Conservation (phyloP, 2,113 vertebrate species). For the Tyto alba region DNA sequence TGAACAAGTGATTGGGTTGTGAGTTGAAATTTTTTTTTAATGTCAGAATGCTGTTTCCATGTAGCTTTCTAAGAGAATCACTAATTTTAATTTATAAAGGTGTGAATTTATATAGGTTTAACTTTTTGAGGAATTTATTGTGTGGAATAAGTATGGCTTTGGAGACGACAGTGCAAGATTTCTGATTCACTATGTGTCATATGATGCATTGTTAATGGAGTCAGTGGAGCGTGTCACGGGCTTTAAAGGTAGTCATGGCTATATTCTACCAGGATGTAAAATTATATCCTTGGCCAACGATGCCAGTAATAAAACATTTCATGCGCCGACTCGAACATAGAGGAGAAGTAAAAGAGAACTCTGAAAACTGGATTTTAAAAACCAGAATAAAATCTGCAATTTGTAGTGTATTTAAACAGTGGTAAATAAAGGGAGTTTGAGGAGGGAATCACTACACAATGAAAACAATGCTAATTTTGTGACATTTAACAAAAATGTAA, state of each 20-base stretch:
- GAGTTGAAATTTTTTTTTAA: background rate
- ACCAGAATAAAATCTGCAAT: background rate
- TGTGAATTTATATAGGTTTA: background rate
- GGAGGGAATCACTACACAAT: background rate
- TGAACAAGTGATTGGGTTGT: background rate
- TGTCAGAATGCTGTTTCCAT: background rate
- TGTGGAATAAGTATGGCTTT: background rate
- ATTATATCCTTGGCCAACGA: background rate
- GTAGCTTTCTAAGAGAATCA: background rate
- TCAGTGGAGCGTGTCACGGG: background rate
- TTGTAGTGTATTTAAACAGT: background rate
- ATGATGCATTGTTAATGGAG: background rate
- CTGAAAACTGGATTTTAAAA: background rate
- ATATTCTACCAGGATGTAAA: background rate
- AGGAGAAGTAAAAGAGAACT: background rate
- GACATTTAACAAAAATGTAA: conserved; percentile 21
- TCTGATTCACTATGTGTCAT: background rate
- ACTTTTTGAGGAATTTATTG: background rate
- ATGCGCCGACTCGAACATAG: background rate
- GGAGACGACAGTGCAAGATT: background rate
- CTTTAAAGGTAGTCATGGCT: background rate
- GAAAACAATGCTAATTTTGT: conserved; percentile 33
- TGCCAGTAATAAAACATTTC: background rate
- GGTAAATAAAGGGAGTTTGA: background rate
- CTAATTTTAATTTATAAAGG: background rate